Evolutionary conservation across 2,797 vertebrate species (phyloP).

Genomic region (Podarcis lilfordi): DNA sequence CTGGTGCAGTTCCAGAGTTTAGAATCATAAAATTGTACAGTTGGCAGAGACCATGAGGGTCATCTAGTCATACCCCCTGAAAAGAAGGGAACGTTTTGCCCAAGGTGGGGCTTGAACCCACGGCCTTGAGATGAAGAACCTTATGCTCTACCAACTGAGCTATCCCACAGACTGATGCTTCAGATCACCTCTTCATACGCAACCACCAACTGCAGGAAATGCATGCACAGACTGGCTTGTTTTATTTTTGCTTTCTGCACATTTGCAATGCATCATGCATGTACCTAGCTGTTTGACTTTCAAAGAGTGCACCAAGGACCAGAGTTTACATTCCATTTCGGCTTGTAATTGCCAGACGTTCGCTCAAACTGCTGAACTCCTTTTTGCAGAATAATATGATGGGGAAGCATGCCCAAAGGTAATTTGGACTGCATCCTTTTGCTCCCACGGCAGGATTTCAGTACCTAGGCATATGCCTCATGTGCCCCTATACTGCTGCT

Average conservation of each 20-base stretch:
- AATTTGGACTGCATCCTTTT: background rate
- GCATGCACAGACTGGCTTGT: background rate
- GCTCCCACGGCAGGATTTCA: background rate
- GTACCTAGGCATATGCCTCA: background rate
- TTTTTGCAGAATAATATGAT: background rate
- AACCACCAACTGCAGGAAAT: background rate
- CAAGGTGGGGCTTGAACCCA: too few species aligned
- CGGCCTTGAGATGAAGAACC: too few species aligned
- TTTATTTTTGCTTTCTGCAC: background rate
- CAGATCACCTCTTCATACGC: background rate
- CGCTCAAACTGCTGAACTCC: background rate
- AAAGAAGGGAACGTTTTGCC: too few species aligned
- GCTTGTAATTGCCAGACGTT: constrained; percentile 5
- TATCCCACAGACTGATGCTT: background rate
- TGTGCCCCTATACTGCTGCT: background rate
- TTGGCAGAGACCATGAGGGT: too few species aligned
- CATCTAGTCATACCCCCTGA: too few species aligned
- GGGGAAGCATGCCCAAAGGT: constrained; percentile 4
- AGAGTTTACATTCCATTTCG: constrained; percentile 8
- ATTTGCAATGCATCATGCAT: background rate
- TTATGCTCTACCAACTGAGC: too few species aligned
- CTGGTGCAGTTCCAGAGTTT: too few species aligned
- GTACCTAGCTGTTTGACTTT: background rate
- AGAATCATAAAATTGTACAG: too few species aligned
- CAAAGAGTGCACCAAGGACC: background rate